Conservation (phyloP, 1,140 invertebrate species). For the Doryteuthis pealeii region DNA sequence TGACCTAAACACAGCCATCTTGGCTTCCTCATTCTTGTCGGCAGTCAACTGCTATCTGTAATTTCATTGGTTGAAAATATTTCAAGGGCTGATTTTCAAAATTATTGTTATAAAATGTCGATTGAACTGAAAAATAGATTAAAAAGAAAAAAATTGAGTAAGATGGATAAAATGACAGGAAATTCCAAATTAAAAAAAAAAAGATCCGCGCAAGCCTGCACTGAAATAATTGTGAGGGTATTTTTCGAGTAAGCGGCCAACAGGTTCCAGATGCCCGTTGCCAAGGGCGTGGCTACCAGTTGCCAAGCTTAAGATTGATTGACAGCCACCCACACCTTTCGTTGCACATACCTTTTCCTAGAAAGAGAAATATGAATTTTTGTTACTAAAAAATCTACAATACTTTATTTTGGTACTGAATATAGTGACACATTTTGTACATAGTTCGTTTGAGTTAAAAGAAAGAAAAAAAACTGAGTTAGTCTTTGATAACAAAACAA, state of each 20-base stretch:
- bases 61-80: background rate
- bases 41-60: background rate
- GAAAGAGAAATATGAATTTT: no score
- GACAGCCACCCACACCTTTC: background rate
- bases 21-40: slow-evolving; percentile 16
- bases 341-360: no score
- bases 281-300: background rate
- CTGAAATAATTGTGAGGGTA: background rate
- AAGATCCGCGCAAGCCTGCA: background rate
- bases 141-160: background rate
- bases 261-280: background rate
- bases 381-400: no score
- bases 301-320: background rate
- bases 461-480: no score
- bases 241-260: background rate
- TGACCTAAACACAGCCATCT: slow-evolving; percentile 65
- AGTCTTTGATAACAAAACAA: no score
- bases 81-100: background rate
- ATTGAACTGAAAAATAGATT: background rate
- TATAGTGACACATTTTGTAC: no score
- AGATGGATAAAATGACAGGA: background rate
- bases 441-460: no score
- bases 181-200: background rate
- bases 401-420: no score
- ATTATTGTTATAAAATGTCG: background rate